phyloP scores from a whole-genome alignment of 2,113 vertebrate genomes.

The Crotalus horridus region DNA sequence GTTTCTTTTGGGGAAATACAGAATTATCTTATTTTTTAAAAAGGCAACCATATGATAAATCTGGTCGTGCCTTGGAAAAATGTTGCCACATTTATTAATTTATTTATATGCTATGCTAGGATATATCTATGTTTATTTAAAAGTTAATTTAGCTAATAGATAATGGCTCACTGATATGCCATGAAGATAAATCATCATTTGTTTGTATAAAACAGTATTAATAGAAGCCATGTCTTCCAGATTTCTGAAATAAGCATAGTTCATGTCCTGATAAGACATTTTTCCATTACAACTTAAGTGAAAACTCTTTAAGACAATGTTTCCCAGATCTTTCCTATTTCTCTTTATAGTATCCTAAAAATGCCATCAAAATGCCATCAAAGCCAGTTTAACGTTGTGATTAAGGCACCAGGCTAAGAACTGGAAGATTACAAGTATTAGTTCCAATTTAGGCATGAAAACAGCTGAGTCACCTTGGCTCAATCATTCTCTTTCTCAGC shows the following conservation, averaged over 20 bases:
- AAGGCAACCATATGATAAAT: not conserved
- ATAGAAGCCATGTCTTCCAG: not conserved
- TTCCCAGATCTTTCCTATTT: constrained; percentile 42
- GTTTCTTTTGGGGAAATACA: too few relatives aligned
- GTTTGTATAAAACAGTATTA: not conserved
- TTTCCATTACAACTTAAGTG: constrained; percentile 46
- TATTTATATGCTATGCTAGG: not conserved
- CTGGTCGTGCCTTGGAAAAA: not conserved
- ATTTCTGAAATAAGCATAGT: constrained; percentile 47
- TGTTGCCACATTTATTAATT: not conserved
- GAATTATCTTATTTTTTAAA: not conserved
- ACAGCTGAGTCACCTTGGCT: not conserved
- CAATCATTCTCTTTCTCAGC: not conserved
- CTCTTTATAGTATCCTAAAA: constrained; percentile 35
- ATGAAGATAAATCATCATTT: not conserved
- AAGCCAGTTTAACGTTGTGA: not conserved
- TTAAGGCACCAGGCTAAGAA: not conserved
- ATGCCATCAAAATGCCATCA: not conserved
- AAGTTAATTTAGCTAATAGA: not conserved
- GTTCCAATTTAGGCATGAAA: not conserved
- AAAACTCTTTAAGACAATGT: constrained; percentile 47
- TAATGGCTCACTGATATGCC: not conserved
- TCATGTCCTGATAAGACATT: constrained; percentile 45
- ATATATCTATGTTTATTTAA: not conserved
- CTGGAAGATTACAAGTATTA: not conserved